Percentiles rank a stretch among this genome's conserved stretches.
phyloP scores from a whole-genome alignment of 2,797 vertebrate species.

The Salmo trutta region DNA sequence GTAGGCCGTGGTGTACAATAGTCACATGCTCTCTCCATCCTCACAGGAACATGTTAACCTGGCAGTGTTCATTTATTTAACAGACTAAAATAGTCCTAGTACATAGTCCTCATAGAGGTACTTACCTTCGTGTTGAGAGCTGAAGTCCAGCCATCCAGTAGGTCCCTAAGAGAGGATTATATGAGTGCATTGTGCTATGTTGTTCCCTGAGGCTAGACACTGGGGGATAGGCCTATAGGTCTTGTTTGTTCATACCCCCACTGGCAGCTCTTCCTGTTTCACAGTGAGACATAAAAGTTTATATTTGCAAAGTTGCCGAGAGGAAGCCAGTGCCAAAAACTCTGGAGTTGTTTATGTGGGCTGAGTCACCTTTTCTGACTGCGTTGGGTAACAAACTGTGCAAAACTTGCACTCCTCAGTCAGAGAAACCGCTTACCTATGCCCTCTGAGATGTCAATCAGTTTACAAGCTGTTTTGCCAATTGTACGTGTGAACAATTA shows the following conservation, averaged over 20 bases:
- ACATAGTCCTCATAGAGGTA: background rate
- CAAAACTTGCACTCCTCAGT: conserved; percentile 6
- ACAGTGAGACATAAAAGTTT: background rate
- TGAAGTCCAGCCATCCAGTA: background rate
- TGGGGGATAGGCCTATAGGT: background rate
- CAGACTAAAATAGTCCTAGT: background rate
- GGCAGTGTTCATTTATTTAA: background rate
- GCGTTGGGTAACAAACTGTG: background rate
- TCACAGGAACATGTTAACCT: background rate
- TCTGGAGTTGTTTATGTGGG: background rate
- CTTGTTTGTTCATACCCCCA: conserved; percentile 1
- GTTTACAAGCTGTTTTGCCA: conserved; percentile 7
- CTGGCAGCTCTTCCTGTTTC: background rate
- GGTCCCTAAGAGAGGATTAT: background rate
- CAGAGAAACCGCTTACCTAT: background rate
- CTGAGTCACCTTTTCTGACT: conserved; percentile 7
- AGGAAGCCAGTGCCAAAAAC: background rate
- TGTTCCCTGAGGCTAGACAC: background rate
- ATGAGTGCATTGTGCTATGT: background rate
- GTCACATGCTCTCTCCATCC: background rate
- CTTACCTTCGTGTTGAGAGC: background rate
- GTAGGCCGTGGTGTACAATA: background rate
- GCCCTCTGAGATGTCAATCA: background rate
- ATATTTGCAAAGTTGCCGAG: conserved; percentile 2
- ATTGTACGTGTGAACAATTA: background rate